A percentile compares a stretch with the other conserved stretches of the same genome.
phyloP scores from a whole-genome alignment of 1,140 invertebrate genomes.

The Leguminivora glycinivorella region DNA sequence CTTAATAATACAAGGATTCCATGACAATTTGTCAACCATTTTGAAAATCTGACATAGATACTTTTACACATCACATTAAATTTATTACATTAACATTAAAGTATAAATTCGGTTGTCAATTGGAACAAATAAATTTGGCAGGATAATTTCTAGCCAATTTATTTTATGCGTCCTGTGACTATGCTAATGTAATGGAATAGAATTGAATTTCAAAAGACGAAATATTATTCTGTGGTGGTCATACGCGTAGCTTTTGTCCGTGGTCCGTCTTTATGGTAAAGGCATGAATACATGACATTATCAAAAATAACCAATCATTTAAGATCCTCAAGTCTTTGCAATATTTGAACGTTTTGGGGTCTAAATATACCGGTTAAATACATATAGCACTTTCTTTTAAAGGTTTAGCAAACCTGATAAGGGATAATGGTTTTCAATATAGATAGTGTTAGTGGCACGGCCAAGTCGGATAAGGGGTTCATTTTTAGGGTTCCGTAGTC shows the following conservation, averaged over 20 bases:
- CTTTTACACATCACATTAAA: neutral
- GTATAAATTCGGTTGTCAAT: neutral
- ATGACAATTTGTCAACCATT: slow-evolving; percentile 1
- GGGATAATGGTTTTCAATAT: neutral
- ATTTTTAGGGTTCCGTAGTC: too few species aligned
- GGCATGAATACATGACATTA: neutral
- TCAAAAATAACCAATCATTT: neutral
- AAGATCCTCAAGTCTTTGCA: neutral
- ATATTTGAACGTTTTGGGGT: neutral
- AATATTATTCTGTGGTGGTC: too few species aligned
- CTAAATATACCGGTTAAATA: neutral
- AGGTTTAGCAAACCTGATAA: neutral
- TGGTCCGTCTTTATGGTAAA: too few species aligned
- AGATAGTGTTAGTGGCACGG: neutral
- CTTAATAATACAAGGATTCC: slow-evolving; percentile 3
- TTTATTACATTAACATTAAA: neutral
- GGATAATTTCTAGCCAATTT: neutral
- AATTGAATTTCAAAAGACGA: neutral
- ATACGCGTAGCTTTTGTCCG: slow-evolving; percentile 4
- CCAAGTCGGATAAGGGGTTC: neutral
- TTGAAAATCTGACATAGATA: neutral
- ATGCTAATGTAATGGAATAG: neutral
- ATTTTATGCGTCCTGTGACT: neutral
- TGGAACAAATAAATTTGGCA: neutral
- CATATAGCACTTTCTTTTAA: neutral